Percentiles rank a stretch among this genome's conserved stretches.
phyloP scores from a whole-genome alignment of 2,113 vertebrate genomes.

The Lycocorax pyrrhopterus region DNA sequence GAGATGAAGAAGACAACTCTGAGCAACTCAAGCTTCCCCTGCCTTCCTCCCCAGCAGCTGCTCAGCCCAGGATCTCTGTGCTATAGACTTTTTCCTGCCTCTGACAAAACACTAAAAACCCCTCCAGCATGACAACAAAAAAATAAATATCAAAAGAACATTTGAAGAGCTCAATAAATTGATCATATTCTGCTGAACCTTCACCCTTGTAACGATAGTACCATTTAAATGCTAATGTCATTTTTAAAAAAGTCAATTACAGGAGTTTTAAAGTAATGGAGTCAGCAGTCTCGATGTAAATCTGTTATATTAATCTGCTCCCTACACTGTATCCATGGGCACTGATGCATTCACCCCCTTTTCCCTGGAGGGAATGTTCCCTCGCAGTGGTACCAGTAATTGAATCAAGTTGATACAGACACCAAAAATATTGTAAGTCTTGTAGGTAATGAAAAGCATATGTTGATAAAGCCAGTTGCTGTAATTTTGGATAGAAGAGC shows the following conservation, averaged over 20 bases:
- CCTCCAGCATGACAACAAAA: slow-evolving; percentile 54
- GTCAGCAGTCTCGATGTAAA: slow-evolving; percentile 78
- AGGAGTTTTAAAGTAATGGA: slow-evolving; percentile 78
- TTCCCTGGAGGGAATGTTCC: slow-evolving; percentile 77
- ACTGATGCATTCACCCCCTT: slow-evolving; percentile 62
- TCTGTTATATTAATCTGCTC: slow-evolving; percentile 60
- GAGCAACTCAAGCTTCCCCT: not conserved
- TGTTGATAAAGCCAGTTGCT: slow-evolving; percentile 70
- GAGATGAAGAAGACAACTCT: not conserved
- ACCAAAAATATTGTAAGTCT: slow-evolving; percentile 76
- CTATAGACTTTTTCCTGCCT: slow-evolving; percentile 7
- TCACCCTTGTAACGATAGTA: slow-evolving; percentile 76
- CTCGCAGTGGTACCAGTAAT: slow-evolving; percentile 81
- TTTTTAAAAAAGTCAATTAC: slow-evolving; percentile 85
- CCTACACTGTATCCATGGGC: slow-evolving; percentile 50
- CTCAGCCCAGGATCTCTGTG: not conserved
- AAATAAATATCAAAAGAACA: slow-evolving; percentile 70
- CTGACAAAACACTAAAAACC: slow-evolving; percentile 55
- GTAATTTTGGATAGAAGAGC: slow-evolving; percentile 72
- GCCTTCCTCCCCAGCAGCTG: not conserved
- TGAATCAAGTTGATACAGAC: slow-evolving; percentile 86
- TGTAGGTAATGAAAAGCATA: slow-evolving; percentile 81
- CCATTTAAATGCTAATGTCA: slow-evolving; percentile 93
- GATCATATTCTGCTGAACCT: slow-evolving; percentile 76
- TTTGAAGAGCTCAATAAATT: slow-evolving; percentile 77